Conservation (phyloP, 2,888 invertebrate genomes). For the Arrhopalites spinosus region DNA sequence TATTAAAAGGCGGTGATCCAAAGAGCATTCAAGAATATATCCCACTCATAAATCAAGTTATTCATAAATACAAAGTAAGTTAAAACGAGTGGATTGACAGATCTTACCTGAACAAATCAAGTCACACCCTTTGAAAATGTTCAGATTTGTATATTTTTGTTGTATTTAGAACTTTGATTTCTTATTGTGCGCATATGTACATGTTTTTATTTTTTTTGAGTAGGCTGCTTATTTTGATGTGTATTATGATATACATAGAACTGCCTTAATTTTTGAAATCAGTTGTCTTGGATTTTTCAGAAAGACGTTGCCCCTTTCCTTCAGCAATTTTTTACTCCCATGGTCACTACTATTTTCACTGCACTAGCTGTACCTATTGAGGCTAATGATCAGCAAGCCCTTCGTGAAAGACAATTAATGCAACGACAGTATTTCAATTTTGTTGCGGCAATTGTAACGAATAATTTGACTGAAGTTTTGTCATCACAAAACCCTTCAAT, state of each 20-base stretch:
- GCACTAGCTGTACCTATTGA: slow-evolving; percentile 61
- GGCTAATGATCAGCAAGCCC: slow-evolving; percentile 62
- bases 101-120: too few relatives aligned
- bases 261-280: slow-evolving; percentile 42
- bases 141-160: background rate
- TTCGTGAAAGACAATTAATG: slow-evolving; percentile 61
- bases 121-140: too few relatives aligned
- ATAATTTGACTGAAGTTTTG: slow-evolving; percentile 62
- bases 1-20: slow-evolving; percentile 60
- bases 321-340: slow-evolving; percentile 62
- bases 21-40: slow-evolving; percentile 62
- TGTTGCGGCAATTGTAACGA: slow-evolving; percentile 62
- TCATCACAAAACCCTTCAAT: slow-evolving; percentile 56
- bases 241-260: background rate
- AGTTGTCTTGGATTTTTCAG: slow-evolving; percentile 59
- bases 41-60: slow-evolving; percentile 65
- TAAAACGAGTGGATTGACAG: slow-evolving; percentile 9
- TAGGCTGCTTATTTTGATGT: too few relatives aligned
- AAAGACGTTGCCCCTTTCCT: slow-evolving; percentile 63
- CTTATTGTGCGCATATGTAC: background rate
- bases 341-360: slow-evolving; percentile 62
- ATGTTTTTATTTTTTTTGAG: too few relatives aligned
- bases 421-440: slow-evolving; percentile 63
- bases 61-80: slow-evolving; percentile 64
- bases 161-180: slow-evolving; percentile 7